Evolutionary conservation across 2,888 invertebrate species (phyloP).

Genomic region (Aphodius sticticus): DNA sequence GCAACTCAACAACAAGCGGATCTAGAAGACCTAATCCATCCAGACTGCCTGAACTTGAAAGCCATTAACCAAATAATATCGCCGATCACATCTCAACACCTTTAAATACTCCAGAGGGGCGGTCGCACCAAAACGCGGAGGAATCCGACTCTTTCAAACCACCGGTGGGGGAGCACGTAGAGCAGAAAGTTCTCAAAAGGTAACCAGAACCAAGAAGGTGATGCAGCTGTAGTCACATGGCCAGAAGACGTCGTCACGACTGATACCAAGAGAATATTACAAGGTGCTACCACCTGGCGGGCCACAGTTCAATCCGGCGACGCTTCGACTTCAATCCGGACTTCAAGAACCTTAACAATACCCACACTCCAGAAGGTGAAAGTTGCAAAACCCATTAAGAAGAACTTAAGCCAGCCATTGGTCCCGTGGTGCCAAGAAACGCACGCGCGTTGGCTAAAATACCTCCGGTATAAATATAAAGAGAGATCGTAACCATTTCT

Average conservation of each 20-base stretch:
- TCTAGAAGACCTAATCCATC: not conserved
- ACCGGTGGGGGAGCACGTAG: not conserved
- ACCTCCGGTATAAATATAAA: slow-evolving; percentile 61
- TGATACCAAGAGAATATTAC: not conserved
- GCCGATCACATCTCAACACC: not conserved
- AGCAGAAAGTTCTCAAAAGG: not conserved
- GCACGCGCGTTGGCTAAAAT: slow-evolving; percentile 56
- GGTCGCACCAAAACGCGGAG: not conserved
- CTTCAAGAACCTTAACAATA: slow-evolving; percentile 20
- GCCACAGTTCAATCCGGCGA: too few relatives aligned
- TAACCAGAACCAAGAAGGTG: not conserved
- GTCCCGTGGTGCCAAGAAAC: slow-evolving; percentile 34
- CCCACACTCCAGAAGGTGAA: slow-evolving; percentile 21
- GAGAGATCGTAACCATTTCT: slow-evolving; percentile 58
- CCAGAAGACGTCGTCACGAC: not conserved
- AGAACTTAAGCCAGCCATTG: not conserved
- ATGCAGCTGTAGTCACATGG: not conserved
- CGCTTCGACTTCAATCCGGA: too few relatives aligned
- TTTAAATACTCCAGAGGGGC: not conserved
- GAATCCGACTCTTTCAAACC: not conserved
- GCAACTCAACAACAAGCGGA: not conserved
- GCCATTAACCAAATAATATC: not conserved
- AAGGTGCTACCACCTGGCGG: not conserved
- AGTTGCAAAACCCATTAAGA: slow-evolving; percentile 15
- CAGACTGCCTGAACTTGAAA: not conserved